A percentile compares a stretch with the other conserved stretches of the same genome.
phyloP scores from a whole-genome alignment of 2,888 invertebrate genomes.

The Timandra comae region DNA sequence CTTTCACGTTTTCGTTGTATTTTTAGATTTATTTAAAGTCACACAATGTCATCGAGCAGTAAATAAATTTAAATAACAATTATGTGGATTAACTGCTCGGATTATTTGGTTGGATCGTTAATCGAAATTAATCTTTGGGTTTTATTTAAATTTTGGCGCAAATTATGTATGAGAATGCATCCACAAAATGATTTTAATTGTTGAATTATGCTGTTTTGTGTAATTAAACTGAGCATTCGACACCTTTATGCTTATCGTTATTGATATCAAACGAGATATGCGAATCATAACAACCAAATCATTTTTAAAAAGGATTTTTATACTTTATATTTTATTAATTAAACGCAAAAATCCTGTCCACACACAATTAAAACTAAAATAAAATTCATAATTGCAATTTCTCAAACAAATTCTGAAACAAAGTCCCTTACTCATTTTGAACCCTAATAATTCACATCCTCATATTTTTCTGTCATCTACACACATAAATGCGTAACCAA shows the following conservation, averaged over 20 bases:
- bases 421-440: no score
- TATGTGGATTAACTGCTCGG: background rate
- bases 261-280: background rate
- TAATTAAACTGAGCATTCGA: no score
- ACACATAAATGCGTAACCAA: slow-evolving; percentile 40
- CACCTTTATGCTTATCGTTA: slow-evolving; percentile 1
- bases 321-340: no score
- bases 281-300: no score
- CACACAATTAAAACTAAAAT: no score
- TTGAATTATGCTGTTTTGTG: no score
- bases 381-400: no score
- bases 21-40: slow-evolving; percentile 13
- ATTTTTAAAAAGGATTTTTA: no score
- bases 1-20: slow-evolving; percentile 27
- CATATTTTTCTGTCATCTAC: no score
- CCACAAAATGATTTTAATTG: background rate
- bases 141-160: background rate
- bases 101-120: background rate
- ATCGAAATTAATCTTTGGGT: background rate
- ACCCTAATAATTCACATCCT: no score
- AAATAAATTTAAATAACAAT: background rate
- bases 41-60: slow-evolving; percentile 1
- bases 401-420: no score
- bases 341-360: no score
- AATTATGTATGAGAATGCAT: background rate